Percentiles rank a stretch among this genome's conserved stretches.
These are phyloP conservation scores for Mizuhopecten yessoensis DNA, from an alignment of 1,140 invertebrate genomes.

Conservation along the genomic window DNA sequence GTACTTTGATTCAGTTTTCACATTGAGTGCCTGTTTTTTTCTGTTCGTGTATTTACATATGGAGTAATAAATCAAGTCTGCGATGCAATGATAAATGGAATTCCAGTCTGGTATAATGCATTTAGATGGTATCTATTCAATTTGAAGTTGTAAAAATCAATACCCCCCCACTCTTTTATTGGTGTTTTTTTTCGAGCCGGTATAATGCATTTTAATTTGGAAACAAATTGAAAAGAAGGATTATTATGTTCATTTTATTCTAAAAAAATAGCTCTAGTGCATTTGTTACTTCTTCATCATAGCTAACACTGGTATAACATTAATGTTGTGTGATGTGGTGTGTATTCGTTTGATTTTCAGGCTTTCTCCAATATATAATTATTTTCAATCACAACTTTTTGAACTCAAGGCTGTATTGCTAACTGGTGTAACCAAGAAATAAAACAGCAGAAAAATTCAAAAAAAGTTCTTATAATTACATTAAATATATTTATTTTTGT, in stretches of 20 bases:
- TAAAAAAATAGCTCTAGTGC: no score
- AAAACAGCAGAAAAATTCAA: no score
- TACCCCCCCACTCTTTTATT: neutral
- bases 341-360: neutral
- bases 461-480: no score
- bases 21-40: neutral
- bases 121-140: neutral
- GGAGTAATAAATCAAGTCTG: neutral
- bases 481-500: no score
- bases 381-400: no score
- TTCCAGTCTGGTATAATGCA: neutral
- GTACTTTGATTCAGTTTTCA: neutral
- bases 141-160: neutral
- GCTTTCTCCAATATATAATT: neutral
- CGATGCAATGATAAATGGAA: neutral
- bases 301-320: neutral
- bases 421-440: no score
- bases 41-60: neutral
- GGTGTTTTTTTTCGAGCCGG: neutral
- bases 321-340: neutral
- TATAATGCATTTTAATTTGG: neutral
- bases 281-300: no score
- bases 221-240: neutral
- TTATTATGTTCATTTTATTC: neutral
- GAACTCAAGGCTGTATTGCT: no score